phyloP scores from a whole-genome alignment of 2,797 vertebrate genomes.

The Pangasius djambal region DNA sequence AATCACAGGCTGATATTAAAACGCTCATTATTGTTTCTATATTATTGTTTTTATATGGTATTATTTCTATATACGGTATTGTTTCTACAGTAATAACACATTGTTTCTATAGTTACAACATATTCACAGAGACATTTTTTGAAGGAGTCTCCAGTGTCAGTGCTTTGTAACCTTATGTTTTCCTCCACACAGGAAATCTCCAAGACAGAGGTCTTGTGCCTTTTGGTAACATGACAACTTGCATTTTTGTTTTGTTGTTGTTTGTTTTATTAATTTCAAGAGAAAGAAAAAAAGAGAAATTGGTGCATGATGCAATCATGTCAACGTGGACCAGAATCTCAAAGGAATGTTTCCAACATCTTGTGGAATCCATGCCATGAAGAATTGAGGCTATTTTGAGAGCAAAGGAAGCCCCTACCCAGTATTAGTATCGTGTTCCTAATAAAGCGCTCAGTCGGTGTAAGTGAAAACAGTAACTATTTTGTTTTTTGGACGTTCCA shows the following conservation, averaged over 20 bases:
- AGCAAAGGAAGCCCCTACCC: neutral
- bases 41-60: neutral
- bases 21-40: neutral
- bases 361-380: neutral
- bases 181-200: neutral
- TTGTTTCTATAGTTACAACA: neutral
- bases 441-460: neutral
- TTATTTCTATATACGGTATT: neutral
- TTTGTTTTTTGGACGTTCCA: neutral
- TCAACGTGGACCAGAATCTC: neutral
- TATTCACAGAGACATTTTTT: neutral
- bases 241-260: neutral
- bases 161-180: neutral
- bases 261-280: neutral
- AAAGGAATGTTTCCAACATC: neutral
- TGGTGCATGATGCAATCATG: neutral
- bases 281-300: neutral
- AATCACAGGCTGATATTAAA: neutral
- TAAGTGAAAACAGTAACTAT: neutral
- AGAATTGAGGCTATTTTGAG: neutral
- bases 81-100: neutral
- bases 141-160: neutral
- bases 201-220: neutral
- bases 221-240: neutral
- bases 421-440: neutral